Evolutionary conservation across 2,113 vertebrate species (phyloP), one percentile per base, ranked within the genome.

Genomic region (Donacobius atricapilla): DNA sequence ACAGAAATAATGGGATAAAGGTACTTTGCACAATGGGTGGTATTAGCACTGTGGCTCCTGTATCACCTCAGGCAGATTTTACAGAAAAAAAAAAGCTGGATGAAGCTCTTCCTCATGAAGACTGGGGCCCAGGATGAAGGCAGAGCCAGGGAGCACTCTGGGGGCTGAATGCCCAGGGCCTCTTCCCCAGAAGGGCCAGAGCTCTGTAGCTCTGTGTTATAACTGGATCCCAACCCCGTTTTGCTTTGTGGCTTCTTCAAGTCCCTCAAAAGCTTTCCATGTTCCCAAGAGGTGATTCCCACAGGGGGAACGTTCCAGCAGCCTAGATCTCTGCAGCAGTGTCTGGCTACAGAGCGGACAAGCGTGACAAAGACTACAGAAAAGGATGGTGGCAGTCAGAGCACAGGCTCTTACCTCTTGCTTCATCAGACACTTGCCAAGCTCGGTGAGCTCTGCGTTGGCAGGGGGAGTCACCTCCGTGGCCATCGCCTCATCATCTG

Each of bases 401-500:
- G 47, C 56, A 35, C 13, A 23, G 0, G 3, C 54, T 89, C 97
- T 96, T 89, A 99, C 99, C 99, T 99, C 99, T 42, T 99, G 98
- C 79, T 99, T 98, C 97, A 99, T 97, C 72, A 99, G 97, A 83
- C 98, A 98, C 92, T 99, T 99, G 72, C 99, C 99, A 7, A 99
- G 98, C 82, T 99, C 99, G 0, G 99, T 99, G 68, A 99, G 98
- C 90, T 99, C 99, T 11, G 97, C 40, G 13, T 88, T 83, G 80
- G 98, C 90, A 33, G 96, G 95, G 89, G 99, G 96, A 47, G 98
- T 96, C 11, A 98, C 97, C 47, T 99, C 99, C 0, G 98, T 98
- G 71, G 97, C 97, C 98, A 99, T 99, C 65, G 99, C 98, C 61
- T 99, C 99, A 15, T 99, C 99, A 66, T 99, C 99, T 99, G 92